Evolutionary conservation across 2,113 vertebrate species (phyloP).

Genomic region (Saguinus imperator): DNA sequence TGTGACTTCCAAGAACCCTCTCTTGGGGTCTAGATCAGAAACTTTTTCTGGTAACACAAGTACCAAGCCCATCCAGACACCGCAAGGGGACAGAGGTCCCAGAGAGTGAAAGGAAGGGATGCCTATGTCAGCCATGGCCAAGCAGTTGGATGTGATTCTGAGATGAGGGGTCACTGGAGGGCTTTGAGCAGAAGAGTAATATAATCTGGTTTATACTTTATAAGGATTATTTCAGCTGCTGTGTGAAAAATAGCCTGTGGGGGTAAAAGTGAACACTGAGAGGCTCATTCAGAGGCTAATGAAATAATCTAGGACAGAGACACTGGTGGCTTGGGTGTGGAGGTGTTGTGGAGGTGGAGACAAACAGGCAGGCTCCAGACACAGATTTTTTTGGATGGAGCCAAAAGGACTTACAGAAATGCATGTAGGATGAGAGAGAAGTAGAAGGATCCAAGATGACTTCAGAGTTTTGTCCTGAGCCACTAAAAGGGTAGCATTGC

Average conservation of each 20-base stretch:
- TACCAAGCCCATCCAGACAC: neutral
- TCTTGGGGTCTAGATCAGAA: no score
- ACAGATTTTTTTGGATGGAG: neutral
- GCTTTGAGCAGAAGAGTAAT: neutral
- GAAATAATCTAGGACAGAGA: neutral
- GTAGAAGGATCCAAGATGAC: neutral
- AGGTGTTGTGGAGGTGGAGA: neutral
- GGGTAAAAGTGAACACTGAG: neutral
- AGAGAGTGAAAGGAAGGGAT: no score
- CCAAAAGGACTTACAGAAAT: neutral
- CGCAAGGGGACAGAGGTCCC: neutral
- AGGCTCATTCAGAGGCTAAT: neutral
- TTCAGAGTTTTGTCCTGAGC: neutral
- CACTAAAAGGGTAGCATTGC: neutral
- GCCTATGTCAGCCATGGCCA: rapidly evolving
- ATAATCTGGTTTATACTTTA: neutral
- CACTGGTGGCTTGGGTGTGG: neutral
- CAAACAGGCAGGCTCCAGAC: neutral
- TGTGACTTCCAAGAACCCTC: no score
- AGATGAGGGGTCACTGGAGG: neutral
- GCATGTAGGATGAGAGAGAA: neutral
- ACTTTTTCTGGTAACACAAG: no score
- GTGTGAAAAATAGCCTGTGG: neutral
- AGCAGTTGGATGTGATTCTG: neutral
- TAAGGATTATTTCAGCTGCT: neutral